Percentiles rank a stretch among this genome's conserved stretches.
phyloP scores from a whole-genome alignment of 2,888 invertebrate genomes.

The Muschampia plurimacula region DNA sequence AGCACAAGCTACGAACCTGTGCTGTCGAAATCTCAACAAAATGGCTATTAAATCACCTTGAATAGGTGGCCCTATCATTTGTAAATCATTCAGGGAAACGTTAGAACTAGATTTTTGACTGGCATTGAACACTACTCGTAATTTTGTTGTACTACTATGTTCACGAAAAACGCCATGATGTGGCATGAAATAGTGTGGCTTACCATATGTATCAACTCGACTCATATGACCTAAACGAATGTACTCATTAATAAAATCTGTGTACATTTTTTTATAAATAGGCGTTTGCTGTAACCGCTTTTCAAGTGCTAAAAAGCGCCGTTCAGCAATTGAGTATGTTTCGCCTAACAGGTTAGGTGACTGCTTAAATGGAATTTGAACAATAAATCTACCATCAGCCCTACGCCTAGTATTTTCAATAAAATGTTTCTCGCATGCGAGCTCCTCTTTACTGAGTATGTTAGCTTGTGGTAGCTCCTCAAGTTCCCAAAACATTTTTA shows the following conservation, averaged over 20 bases:
- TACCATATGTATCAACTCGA: constrained; percentile 20
- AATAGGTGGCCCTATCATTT: constrained; percentile 23
- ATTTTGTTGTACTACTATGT: constrained; percentile 29
- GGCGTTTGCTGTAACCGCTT: constrained; percentile 21
- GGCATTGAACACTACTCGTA: constrained; percentile 31
- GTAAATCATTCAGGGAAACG: constrained; percentile 27
- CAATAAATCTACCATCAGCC: constrained; percentile 29
- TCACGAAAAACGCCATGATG: constrained; percentile 34
- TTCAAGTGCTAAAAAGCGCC: constrained; percentile 30
- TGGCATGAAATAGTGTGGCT: constrained; percentile 25
- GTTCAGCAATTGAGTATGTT: constrained; percentile 19
- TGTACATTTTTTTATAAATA: constrained; percentile 29
- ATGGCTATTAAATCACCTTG: constrained; percentile 20
- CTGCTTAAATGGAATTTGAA: constrained; percentile 22
- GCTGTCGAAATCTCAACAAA: constrained; percentile 17
- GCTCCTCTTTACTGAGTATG: constrained; percentile 18
- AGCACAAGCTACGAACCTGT: constrained; percentile 21
- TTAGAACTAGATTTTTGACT: constrained; percentile 18
- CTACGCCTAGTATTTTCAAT: constrained; percentile 18
- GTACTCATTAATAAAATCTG: constrained; percentile 33
- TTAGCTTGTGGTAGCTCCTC: constrained; percentile 31
- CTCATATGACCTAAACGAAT: constrained; percentile 32
- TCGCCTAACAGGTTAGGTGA: constrained; percentile 19
- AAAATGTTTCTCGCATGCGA: constrained; percentile 19
- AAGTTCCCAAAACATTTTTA: constrained; percentile 46